phyloP scores from a whole-genome alignment of 2,113 vertebrate species.

The Pteruthius melanotis region DNA sequence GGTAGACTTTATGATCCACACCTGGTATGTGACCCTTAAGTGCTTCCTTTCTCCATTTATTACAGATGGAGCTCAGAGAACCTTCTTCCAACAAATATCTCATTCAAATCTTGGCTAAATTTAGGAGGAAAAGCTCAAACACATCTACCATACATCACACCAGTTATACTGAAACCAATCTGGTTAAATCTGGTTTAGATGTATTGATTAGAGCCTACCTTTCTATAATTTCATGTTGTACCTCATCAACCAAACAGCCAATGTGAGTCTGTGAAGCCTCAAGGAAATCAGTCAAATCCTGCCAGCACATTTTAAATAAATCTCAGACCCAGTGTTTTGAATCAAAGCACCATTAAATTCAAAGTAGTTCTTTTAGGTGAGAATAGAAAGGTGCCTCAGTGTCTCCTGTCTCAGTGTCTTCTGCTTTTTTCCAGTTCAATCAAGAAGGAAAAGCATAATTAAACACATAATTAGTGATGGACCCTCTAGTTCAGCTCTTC shows the following conservation, averaged over 20 bases:
- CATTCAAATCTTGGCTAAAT: background rate
- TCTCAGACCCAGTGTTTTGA: background rate
- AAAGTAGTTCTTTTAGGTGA: background rate
- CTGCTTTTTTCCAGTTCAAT: background rate
- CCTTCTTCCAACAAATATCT: background rate
- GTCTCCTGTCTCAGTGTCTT: background rate
- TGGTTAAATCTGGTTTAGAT: background rate
- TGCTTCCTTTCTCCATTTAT: background rate
- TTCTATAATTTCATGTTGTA: background rate
- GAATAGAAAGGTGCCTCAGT: background rate
- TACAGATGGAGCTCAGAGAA: background rate
- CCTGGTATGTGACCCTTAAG: background rate
- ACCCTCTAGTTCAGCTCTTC: background rate
- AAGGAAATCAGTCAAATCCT: background rate
- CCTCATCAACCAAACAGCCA: background rate
- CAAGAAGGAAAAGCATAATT: background rate
- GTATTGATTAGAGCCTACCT: background rate
- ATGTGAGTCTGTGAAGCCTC: background rate
- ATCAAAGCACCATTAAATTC: background rate
- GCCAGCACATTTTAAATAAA: background rate
- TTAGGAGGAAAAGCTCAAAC: background rate
- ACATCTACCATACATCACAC: background rate
- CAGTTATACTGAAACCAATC: background rate
- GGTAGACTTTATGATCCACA: background rate
- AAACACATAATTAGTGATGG: background rate